Conservation (phyloP, 2,113 vertebrate genomes). For the Litocranius walleri region DNA sequence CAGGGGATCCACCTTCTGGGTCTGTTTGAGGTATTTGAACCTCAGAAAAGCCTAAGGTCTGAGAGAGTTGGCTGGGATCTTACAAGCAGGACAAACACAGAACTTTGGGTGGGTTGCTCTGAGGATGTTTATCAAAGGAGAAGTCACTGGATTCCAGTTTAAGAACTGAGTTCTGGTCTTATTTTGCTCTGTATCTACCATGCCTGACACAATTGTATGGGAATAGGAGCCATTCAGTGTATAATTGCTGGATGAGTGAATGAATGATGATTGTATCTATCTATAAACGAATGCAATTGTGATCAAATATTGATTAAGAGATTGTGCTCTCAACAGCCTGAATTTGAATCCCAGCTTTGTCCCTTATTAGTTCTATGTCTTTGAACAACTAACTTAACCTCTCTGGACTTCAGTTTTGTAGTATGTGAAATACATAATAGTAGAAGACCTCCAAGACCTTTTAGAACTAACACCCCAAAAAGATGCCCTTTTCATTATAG, state of each 20-base stretch:
- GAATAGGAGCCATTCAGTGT: background rate
- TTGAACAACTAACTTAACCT: background rate
- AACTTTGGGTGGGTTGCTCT: background rate
- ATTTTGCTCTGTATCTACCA: background rate
- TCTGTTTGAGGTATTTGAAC: background rate
- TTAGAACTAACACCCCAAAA: no score
- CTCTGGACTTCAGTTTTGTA: background rate
- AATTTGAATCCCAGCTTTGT: background rate
- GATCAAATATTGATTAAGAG: background rate
- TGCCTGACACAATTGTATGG: background rate
- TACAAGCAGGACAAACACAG: background rate
- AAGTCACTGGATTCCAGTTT: background rate
- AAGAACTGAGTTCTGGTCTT: background rate
- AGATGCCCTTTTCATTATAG: no score
- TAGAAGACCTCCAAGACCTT: no score
- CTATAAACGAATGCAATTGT: background rate
- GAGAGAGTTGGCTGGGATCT: background rate
- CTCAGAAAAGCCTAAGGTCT: background rate
- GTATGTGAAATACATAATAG: background rate
- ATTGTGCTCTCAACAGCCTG: background rate
- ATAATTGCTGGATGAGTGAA: background rate
- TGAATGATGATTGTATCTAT: background rate
- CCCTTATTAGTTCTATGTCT: background rate
- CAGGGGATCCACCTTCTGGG: background rate
- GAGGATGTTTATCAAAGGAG: background rate